Evolutionary conservation across 2,113 vertebrate genomes (phyloP).

Genomic region (Psettodes erumei): DNA sequence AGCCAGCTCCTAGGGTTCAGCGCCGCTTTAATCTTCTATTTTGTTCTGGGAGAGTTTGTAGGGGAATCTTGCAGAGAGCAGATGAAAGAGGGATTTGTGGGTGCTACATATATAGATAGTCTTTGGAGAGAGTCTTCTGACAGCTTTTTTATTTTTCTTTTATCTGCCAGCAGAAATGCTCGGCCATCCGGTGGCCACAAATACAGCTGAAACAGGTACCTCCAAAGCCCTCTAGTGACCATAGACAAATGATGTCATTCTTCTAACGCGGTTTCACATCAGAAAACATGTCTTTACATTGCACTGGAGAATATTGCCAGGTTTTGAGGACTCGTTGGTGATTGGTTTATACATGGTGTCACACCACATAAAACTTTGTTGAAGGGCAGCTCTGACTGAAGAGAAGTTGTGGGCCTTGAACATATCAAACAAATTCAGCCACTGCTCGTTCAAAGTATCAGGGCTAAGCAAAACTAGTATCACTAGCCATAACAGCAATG

Average conservation of each 20-base stretch:
- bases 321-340: too few relatives aligned
- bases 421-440: too few relatives aligned
- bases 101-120: slow-evolving; percentile 45
- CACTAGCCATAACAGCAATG: too few relatives aligned
- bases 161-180: slow-evolving; percentile 28
- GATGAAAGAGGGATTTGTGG: slow-evolving; percentile 46
- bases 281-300: not conserved
- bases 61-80: slow-evolving; percentile 43
- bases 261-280: not conserved
- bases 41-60: slow-evolving; percentile 56
- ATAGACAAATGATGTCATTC: not conserved
- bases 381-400: too few relatives aligned
- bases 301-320: too few relatives aligned
- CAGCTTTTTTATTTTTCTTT: slow-evolving; percentile 42
- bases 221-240: not conserved
- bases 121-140: slow-evolving; percentile 52
- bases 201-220: slow-evolving; percentile 56
- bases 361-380: too few relatives aligned
- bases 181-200: slow-evolving; percentile 63
- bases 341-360: too few relatives aligned
- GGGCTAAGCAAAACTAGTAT: too few relatives aligned
- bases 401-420: too few relatives aligned
- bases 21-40: slow-evolving; percentile 67
- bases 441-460: too few relatives aligned
- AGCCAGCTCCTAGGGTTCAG: slow-evolving; percentile 47